These are phyloP conservation scores for Schizaphis graminum DNA, from an alignment of 2,888 invertebrate genomes.

Conservation along the genomic window DNA sequence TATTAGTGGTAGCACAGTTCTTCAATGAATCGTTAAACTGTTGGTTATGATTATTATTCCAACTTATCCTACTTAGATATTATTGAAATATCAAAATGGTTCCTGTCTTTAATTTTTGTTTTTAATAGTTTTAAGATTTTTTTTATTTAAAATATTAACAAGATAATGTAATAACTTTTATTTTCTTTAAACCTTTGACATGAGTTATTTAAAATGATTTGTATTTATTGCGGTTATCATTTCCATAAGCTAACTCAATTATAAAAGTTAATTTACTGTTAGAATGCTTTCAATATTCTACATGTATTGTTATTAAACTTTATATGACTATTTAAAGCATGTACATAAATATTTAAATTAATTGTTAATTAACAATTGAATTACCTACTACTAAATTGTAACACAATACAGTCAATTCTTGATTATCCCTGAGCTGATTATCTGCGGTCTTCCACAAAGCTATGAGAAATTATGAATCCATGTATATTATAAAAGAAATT, in stretches of 20 bases:
- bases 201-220: neutral
- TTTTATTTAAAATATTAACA: conserved; percentile 15
- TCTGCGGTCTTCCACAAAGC: neutral
- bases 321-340: neutral
- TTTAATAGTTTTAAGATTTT: conserved; percentile 35
- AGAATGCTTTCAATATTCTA: neutral
- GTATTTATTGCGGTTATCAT: conserved; percentile 15
- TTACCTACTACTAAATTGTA: neutral
- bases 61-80: conserved; percentile 47
- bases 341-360: neutral
- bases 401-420: neutral
- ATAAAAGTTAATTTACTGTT: neutral
- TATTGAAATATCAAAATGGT: conserved; percentile 37
- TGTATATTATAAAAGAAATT: neutral
- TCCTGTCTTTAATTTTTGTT: conserved; percentile 52
- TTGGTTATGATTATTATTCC: neutral
- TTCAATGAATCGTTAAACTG: too few relatives aligned
- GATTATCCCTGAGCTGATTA: neutral
- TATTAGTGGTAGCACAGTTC: too few relatives aligned
- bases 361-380: conserved; percentile 24
- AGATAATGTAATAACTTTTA: conserved; percentile 6
- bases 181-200: neutral
- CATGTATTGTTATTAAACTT: neutral
- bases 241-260: conserved; percentile 3
- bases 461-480: neutral